Conservation (phyloP, 2,797 vertebrate species). For the Rhynchotus rufescens region DNA sequence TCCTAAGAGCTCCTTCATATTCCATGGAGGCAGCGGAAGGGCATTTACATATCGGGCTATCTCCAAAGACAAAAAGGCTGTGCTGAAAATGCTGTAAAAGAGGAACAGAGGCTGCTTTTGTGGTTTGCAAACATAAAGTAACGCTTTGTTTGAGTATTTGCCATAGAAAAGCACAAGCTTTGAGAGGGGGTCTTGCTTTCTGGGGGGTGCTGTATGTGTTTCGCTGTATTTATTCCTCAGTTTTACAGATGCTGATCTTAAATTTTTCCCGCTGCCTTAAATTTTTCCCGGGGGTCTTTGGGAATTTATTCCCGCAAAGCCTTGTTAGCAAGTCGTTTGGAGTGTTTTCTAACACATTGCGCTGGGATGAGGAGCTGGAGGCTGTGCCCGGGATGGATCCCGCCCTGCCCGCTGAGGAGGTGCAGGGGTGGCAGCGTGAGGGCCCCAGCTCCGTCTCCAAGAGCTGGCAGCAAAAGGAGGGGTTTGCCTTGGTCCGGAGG, state of each 20-base stretch:
- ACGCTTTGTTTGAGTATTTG: slow-evolving; percentile 18
- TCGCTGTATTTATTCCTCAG: not conserved
- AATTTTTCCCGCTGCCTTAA: not conserved
- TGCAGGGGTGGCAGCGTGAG: not conserved
- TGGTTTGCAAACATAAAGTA: not conserved
- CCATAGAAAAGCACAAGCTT: slow-evolving; percentile 2
- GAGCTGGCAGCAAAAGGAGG: not conserved
- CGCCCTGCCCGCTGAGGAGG: not conserved
- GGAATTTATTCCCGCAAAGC: slow-evolving; percentile 17
- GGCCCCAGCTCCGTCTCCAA: too few relatives aligned
- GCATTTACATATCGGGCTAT: slow-evolving; percentile 34
- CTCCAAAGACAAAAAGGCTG: slow-evolving; percentile 49
- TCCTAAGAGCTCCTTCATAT: slow-evolving; percentile 50
- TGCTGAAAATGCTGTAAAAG: slow-evolving; percentile 25
- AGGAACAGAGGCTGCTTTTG: not conserved
- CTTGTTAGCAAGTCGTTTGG: not conserved
- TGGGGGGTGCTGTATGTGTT: not conserved
- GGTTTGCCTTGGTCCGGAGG: not conserved
- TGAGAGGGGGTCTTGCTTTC: not conserved
- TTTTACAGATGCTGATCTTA: not conserved
- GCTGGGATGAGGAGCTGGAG: not conserved
- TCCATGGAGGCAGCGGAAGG: slow-evolving; percentile 15
- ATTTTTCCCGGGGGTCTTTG: not conserved
- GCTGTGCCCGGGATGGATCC: not conserved
- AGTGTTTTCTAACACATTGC: slow-evolving; percentile 23